Conservation (phyloP, 30 jellyfish, hydroid and myxozoan species). For the Cassiopea xamachana region DNA sequence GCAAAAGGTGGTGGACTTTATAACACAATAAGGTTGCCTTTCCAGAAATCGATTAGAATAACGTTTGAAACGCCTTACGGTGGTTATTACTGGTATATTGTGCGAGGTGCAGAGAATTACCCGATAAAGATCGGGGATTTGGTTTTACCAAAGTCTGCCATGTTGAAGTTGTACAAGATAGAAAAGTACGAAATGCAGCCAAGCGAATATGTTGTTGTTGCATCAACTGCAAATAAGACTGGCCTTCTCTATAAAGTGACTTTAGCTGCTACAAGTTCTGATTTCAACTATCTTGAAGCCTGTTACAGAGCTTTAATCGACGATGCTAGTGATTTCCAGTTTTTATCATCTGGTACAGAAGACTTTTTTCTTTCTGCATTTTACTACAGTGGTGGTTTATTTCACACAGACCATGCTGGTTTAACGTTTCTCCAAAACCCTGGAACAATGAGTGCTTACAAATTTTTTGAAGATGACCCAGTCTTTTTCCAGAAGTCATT, state of each 20-base stretch:
- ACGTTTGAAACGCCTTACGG: constrained; percentile 54
- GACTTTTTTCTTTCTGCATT: constrained; percentile 87
- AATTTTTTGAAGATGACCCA: constrained; percentile 87
- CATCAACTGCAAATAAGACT: constrained; percentile 50
- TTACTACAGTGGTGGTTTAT: constrained; percentile 76
- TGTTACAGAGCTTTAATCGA: constrained; percentile 74
- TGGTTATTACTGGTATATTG: constrained; percentile 78
- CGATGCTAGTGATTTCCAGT: constrained; percentile 58
- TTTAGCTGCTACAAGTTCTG: constrained; percentile 74
- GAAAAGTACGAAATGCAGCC: constrained; percentile 56
- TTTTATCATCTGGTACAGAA: constrained; percentile 89
- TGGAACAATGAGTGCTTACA: constrained; percentile 94
- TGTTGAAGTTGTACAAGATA: constrained; percentile 56
- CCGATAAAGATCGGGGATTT: constrained; percentile 81
- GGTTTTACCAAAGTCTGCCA: constrained; percentile 75
- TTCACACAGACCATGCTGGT: constrained; percentile 88
- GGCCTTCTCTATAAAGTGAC: constrained; percentile 82
- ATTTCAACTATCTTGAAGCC: constrained; percentile 83
- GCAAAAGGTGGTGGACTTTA: constrained; percentile 88
- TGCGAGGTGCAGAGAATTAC: constrained; percentile 84
- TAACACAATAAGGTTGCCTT: constrained; percentile 84
- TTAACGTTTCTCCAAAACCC: constrained; percentile 65
- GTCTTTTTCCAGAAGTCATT: constrained; percentile 65
- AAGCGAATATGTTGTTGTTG: constrained; percentile 43
- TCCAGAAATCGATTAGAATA: constrained; percentile 69